Evolutionary conservation across 2,797 vertebrate species (phyloP).

Genomic region (Cottoperca gobio): DNA sequence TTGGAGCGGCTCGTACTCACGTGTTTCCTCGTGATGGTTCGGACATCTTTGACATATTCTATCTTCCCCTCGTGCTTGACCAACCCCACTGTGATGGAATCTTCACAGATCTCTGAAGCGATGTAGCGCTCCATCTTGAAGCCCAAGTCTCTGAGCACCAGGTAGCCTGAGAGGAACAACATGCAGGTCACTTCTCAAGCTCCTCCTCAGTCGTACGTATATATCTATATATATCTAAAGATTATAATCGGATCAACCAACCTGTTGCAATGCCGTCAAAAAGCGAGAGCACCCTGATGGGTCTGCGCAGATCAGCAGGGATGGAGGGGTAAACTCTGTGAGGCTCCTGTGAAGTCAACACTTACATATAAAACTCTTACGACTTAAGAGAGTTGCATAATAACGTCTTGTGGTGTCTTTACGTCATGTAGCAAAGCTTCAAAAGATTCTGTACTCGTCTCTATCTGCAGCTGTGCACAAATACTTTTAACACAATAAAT

Average conservation of each 20-base stretch:
- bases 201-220: neutral
- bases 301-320: conserved; percentile 86
- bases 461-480: too few relatives aligned
- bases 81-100: conserved; percentile 89
- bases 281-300: conserved; percentile 92
- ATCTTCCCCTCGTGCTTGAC: conserved; percentile 92
- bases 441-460: too few relatives aligned
- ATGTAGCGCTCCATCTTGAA: conserved; percentile 93
- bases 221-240: too few relatives aligned
- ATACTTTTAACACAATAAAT: too few relatives aligned
- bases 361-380: too few relatives aligned
- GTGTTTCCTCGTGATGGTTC: conserved; percentile 92
- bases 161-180: too few relatives aligned
- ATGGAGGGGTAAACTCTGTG: conserved; percentile 94
- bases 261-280: conserved; percentile 96
- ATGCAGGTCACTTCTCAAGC: too few relatives aligned
- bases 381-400: too few relatives aligned
- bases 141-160: conserved; percentile 93
- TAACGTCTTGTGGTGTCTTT: too few relatives aligned
- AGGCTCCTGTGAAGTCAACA: conserved; percentile 85
- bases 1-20: conserved; percentile 87
- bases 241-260: conserved; percentile 61
- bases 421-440: too few relatives aligned
- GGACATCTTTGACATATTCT: conserved; percentile 90
- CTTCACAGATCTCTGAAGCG: conserved; percentile 93